Base-by-base conservation (phyloP, 2,113 vertebrate genomes). In the Zosterops japonicus region DNA sequence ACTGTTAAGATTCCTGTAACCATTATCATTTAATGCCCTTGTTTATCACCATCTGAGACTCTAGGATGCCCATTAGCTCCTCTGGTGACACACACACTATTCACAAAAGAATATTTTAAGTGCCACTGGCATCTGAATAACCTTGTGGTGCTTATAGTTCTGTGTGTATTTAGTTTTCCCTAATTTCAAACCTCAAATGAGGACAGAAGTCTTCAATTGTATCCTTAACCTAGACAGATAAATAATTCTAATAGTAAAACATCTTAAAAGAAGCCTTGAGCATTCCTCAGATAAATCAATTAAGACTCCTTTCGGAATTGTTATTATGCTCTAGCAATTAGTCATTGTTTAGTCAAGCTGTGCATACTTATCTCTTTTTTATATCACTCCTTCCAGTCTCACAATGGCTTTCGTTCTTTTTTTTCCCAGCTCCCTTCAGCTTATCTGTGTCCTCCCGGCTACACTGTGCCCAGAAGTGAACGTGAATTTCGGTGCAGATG, bases 271-370 rank as follows among this genome's bases (percentile, higher is more conserved):
- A 91, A 95, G 70, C 80, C 83, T 83, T 67, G 64, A 94, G 76
- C 61, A 60, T 92, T 94, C 71, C 67, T 94, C 76, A 93, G 79
- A 93, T 93, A 96, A 95, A 96, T 96, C 83, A 95, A 93, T 95
- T 96, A 94, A 83, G 92, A 53, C 49, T 95, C 65, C 44, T 88
- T 96, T 96, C 85, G 93, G 65, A 93, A 90, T 64, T 89, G 64
- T 81, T 93, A 88, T 74, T 94, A 94, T 81, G 68, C 69, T 64
- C 60, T 68, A 71, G 83, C 75, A 94, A 93, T 96, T 96, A 96
- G 64, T 93, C 88, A 89, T 78, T 93, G 88, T 93, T 96, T 90
- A 90, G 79, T 90, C 88, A 94, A 90, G 72, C 60, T 95, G 64
- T 86, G 90, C 80, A 75, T 87, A 87, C 67, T 93, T 96, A 89